These are phyloP conservation scores for Idaea biselata DNA, from an alignment of 2,888 invertebrate genomes.

Conservation along the genomic window DNA sequence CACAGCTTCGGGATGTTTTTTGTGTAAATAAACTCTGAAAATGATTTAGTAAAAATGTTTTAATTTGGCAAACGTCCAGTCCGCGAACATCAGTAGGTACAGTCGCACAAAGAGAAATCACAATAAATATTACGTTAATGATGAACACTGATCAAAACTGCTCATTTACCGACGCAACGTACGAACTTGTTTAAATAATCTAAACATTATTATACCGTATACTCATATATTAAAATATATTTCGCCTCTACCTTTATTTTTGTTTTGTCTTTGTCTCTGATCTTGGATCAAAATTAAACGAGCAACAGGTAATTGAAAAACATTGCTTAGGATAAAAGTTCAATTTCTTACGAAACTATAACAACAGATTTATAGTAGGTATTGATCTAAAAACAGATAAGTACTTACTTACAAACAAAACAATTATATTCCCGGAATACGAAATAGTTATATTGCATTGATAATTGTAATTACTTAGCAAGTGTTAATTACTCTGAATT, in stretches of 20 bases:
- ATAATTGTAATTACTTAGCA: background rate
- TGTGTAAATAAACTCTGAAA: background rate
- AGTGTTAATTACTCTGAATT: background rate
- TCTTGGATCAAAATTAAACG: too few relatives aligned
- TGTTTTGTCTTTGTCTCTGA: too few relatives aligned
- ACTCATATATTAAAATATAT: background rate
- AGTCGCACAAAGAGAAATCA: background rate
- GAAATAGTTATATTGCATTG: background rate
- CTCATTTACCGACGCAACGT: background rate
- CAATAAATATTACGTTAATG: background rate
- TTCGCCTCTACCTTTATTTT: too few relatives aligned
- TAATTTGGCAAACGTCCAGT: background rate
- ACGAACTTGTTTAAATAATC: background rate
- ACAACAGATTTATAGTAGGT: too few relatives aligned
- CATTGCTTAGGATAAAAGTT: too few relatives aligned
- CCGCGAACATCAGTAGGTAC: background rate
- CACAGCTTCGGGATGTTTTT: too few relatives aligned
- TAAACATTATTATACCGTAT: background rate
- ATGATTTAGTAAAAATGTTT: background rate
- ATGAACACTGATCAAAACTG: background rate
- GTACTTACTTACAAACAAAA: background rate
- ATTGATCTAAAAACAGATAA: background rate
- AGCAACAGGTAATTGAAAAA: too few relatives aligned
- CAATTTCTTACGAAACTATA: too few relatives aligned
- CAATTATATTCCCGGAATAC: background rate